phyloP scores from a whole-genome alignment of 2,113 vertebrate genomes.

The Notarius lentiginosus region DNA sequence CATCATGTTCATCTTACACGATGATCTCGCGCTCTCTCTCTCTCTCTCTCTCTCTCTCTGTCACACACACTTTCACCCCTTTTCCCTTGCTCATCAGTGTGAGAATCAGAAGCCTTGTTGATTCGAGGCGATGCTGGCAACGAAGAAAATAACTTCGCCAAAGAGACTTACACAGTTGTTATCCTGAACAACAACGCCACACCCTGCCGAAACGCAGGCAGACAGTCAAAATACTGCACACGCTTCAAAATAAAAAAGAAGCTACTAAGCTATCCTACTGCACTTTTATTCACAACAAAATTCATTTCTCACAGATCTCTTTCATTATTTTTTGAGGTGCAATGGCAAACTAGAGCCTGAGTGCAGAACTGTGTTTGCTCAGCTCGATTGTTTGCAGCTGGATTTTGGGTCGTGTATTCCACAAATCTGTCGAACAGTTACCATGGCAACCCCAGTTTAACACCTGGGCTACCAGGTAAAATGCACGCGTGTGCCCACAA shows the following conservation, averaged over 20 bases:
- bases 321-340: not conserved
- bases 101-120: conserved; percentile 45
- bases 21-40: not conserved
- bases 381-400: conserved; percentile 14
- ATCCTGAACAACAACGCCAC: conserved; percentile 24
- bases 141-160: conserved; percentile 29
- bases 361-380: conserved; percentile 4
- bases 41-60: not conserved
- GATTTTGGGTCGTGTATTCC: conserved; percentile 5
- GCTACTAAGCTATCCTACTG: not conserved
- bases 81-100: conserved; percentile 14
- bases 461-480: conserved; percentile 48
- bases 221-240: not conserved
- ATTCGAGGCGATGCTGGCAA: conserved; percentile 38
- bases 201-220: conserved; percentile 22
- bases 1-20: not conserved
- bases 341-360: conserved; percentile 9
- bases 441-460: conserved; percentile 48
- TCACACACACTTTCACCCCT: conserved; percentile 2
- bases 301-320: not conserved
- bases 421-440: conserved; percentile 32
- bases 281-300: not conserved
- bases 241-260: not conserved
- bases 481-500: conserved; percentile 23
- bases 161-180: conserved; percentile 27